Evolutionary conservation across 2,888 invertebrate genomes (phyloP).

Genomic region (Lampropteryx suffumata): DNA sequence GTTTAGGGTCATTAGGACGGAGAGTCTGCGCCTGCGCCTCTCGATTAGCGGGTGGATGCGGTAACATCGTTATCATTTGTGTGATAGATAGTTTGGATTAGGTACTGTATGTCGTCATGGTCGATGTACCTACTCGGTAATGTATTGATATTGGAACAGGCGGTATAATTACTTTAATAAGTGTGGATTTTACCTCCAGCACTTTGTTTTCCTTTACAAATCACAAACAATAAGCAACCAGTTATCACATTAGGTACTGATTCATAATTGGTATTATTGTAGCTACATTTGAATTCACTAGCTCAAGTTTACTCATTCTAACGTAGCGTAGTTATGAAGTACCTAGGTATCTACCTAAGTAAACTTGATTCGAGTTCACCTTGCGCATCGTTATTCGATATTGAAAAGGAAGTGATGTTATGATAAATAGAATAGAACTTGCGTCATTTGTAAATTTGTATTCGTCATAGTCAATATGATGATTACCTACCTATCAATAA

Average conservation of each 20-base stretch:
- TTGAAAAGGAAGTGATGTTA: conserved; percentile 37
- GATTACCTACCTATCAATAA: background rate
- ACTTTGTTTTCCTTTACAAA: conserved; percentile 49
- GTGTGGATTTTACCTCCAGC: conserved; percentile 8
- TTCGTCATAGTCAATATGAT: conserved; percentile 20
- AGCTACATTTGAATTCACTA: background rate
- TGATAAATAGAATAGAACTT: conserved; percentile 19
- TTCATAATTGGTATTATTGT: conserved; percentile 33
- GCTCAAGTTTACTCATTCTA: too few species aligned
- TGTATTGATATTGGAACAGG: background rate
- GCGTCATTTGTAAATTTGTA: conserved; percentile 28
- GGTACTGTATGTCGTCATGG: conserved; percentile 39
- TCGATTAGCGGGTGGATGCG: conserved; percentile 54
- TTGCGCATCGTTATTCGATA: conserved; percentile 33
- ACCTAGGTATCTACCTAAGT: background rate
- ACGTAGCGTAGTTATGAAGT: conserved; percentile 7
- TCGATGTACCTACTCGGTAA: too few species aligned
- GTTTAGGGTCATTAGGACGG: conserved; percentile 51
- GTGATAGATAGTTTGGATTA: conserved; percentile 26
- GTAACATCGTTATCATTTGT: conserved; percentile 47
- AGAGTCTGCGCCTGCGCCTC: conserved; percentile 35
- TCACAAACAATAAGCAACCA: conserved; percentile 32
- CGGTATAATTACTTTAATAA: background rate
- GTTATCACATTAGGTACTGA: conserved; percentile 34
- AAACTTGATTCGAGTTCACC: conserved; percentile 22